These are phyloP conservation scores for Sitta carolinensis DNA, from an alignment of 2,797 vertebrate species.

Conservation along the genomic window DNA sequence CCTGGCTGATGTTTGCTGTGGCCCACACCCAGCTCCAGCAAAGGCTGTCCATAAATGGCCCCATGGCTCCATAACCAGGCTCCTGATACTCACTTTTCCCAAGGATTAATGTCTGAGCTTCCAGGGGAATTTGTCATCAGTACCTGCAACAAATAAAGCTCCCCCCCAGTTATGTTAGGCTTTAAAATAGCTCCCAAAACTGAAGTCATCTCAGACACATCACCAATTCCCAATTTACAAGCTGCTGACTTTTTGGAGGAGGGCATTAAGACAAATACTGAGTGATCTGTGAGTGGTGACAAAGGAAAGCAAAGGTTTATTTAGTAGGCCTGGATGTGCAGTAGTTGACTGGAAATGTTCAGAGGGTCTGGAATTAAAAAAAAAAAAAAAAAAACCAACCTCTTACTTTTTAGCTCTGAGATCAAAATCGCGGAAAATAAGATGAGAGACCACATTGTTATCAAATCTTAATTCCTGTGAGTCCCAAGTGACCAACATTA, in stretches of 20 bases:
- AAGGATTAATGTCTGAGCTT: neutral
- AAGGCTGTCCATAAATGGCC: neutral
- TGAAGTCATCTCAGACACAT: neutral
- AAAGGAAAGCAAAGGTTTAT: neutral
- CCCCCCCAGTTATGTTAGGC: neutral
- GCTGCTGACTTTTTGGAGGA: neutral
- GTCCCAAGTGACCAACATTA: neutral
- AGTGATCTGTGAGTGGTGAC: neutral
- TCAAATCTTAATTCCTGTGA: neutral
- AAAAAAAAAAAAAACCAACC: neutral
- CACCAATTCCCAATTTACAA: fast-evolving
- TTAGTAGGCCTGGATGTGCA: neutral
- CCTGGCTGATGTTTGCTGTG: neutral
- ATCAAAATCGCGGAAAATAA: neutral
- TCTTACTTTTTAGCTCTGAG: neutral
- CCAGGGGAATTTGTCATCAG: neutral
- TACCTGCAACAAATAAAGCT: neutral
- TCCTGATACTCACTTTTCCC: neutral
- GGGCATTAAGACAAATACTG: neutral
- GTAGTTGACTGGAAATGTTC: neutral
- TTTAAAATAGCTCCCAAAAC: neutral
- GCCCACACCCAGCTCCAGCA: neutral
- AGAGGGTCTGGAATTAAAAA: neutral
- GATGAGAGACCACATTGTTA: neutral
- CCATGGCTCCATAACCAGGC: neutral